phyloP scores from a whole-genome alignment of 2,888 invertebrate genomes.

The Melikaiella ostensackeni region DNA sequence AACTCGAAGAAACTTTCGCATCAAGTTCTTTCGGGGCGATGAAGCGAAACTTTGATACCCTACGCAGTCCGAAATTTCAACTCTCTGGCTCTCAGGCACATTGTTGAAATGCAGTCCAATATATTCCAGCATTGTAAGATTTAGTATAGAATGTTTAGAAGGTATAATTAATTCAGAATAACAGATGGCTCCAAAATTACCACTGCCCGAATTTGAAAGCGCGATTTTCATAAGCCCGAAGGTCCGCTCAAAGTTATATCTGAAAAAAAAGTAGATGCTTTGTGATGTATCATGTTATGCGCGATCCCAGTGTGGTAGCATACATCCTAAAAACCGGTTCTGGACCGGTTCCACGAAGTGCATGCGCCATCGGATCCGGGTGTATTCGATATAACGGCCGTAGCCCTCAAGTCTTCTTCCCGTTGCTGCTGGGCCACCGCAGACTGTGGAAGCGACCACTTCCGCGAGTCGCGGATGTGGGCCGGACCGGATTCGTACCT shows the following conservation, averaged over 20 bases:
- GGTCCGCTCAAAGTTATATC: not conserved
- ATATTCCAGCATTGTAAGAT: too few relatives aligned
- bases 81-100: too few relatives aligned
- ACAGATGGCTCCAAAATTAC: not conserved
- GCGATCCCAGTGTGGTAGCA: conserved; percentile 8
- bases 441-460: conserved; percentile 64
- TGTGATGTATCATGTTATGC: conserved; percentile 9
- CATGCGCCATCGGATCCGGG: conserved; percentile 72
- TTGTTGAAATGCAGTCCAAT: not conserved
- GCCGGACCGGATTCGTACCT: conserved; percentile 65
- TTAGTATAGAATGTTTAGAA: too few relatives aligned
- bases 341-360: conserved; percentile 68
- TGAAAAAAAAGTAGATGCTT: not conserved
- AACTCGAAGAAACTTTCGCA: conserved; percentile 8
- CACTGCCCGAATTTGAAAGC: not conserved
- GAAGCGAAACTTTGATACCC: not conserved
- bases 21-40: not conserved
- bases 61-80: too few relatives aligned
- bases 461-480: conserved; percentile 68
- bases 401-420: conserved; percentile 59
- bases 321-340: conserved; percentile 68
- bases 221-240: not conserved
- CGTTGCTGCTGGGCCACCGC: conserved; percentile 56
- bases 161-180: not conserved
- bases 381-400: conserved; percentile 57